phyloP scores from a whole-genome alignment of 2,797 vertebrate genomes.

The Tauraco hartlaubi region DNA sequence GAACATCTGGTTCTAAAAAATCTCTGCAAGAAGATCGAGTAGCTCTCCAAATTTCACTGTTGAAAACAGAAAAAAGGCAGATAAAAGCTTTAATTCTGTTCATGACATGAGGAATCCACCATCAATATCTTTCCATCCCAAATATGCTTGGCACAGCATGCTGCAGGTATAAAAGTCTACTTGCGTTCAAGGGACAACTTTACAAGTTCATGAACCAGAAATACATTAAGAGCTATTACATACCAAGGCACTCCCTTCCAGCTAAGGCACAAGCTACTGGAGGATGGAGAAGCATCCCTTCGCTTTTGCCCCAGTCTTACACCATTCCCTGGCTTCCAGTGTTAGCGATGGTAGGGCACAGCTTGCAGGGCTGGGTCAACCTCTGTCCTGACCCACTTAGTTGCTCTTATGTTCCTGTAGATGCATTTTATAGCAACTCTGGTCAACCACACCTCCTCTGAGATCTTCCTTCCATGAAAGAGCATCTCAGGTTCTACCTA shows the following conservation, averaged over 20 bases:
- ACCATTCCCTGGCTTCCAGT: neutral
- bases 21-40: neutral
- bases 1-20: neutral
- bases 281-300: neutral
- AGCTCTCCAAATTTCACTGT: neutral
- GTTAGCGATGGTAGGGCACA: neutral
- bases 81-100: neutral
- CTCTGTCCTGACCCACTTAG: neutral
- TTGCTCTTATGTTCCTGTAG: neutral
- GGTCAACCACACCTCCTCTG: neutral
- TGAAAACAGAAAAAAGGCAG: neutral
- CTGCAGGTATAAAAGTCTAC: neutral
- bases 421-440: neutral
- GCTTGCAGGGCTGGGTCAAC: neutral
- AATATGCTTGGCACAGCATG: neutral
- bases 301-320: neutral
- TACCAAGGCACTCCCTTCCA: neutral
- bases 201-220: neutral
- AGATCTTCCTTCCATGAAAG: neutral
- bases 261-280: neutral
- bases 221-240: neutral
- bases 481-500: neutral
- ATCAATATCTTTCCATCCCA: neutral
- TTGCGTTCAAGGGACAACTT: neutral
- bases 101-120: neutral